Evolutionary conservation across 1,140 invertebrate genomes (phyloP).

Genomic region (Meloidogyne exigua): DNA sequence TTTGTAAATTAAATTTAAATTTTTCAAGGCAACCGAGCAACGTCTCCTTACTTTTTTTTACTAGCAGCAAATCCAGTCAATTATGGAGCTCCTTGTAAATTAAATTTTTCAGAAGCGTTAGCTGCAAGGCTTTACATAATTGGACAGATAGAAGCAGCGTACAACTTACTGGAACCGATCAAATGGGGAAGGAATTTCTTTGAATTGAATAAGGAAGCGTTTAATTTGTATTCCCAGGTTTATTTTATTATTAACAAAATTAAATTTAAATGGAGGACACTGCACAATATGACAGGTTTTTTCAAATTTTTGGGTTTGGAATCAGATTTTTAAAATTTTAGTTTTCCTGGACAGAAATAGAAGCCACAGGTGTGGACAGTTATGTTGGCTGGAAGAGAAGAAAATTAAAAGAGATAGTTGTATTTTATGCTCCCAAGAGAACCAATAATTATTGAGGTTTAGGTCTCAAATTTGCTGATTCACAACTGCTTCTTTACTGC

Average conservation of each 20-base stretch:
- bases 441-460: no score
- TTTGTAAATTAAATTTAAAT: no score
- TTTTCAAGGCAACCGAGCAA: slow-evolving; percentile 75
- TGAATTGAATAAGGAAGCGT: slow-evolving; percentile 48
- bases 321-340: no score
- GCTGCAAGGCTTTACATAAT: slow-evolving; percentile 89
- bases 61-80: slow-evolving; percentile 97
- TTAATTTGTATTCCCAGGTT: slow-evolving; percentile 33
- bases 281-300: slow-evolving; percentile 36
- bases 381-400: no score
- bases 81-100: slow-evolving; percentile 90
- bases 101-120: slow-evolving; percentile 96
- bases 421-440: no score
- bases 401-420: no score
- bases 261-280: slow-evolving; percentile 41
- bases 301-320: no score
- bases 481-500: no score
- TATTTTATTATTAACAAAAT: not conserved
- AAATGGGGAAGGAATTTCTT: slow-evolving; percentile 60
- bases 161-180: slow-evolving; percentile 49
- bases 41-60: slow-evolving; percentile 87
- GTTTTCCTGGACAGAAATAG: slow-evolving; percentile 49
- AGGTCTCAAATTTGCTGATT: no score
- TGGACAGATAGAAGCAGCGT: slow-evolving; percentile 66
- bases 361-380: no score